Percentiles rank a stretch among this genome's conserved stretches.
phyloP scores from a whole-genome alignment of 2,888 invertebrate genomes.

The Drosophila tanythrix region DNA sequence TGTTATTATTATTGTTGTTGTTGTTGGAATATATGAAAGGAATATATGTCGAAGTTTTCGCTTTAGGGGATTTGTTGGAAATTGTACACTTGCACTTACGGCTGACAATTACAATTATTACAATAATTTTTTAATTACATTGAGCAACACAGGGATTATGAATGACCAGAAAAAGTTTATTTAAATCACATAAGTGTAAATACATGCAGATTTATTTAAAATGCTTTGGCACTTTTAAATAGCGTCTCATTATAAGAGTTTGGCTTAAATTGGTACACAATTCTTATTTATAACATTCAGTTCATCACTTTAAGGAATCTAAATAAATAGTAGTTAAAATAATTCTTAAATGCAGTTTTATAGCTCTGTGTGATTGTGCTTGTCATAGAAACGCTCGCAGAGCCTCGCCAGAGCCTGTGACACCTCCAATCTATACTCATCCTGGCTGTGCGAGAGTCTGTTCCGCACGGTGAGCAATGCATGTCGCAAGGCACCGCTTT shows the following conservation, averaged over 20 bases:
- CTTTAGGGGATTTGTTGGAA: neutral
- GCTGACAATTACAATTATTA: neutral
- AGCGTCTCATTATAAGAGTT: constrained; percentile 1
- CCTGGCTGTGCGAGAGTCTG: constrained; percentile 68
- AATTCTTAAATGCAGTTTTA: constrained; percentile 38
- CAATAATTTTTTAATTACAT: constrained; percentile 12
- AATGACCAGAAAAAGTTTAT: neutral
- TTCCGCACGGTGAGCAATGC: constrained; percentile 78
- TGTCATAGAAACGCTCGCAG: constrained; percentile 59
- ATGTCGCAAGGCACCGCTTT: constrained; percentile 73
- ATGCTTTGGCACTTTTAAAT: constrained; percentile 25
- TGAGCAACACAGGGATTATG: neutral
- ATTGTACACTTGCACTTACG: constrained; percentile 1
- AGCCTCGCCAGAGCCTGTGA: constrained; percentile 66
- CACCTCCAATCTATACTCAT: constrained; percentile 82
- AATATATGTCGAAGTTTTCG: neutral
- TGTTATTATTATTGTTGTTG: constrained; percentile 24
- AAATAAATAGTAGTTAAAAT: constrained; percentile 11
- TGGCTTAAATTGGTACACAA: constrained; percentile 15
- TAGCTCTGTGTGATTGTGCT: constrained; percentile 69
- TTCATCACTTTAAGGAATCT: constrained; percentile 21
- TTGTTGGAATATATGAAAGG: constrained; percentile 11
- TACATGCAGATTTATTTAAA: constrained; percentile 20
- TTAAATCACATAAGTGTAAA: neutral
- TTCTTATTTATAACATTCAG: constrained; percentile 29